Evolutionary conservation across 2,888 invertebrate species (phyloP).

Genomic region (Polydrusus cervinus): DNA sequence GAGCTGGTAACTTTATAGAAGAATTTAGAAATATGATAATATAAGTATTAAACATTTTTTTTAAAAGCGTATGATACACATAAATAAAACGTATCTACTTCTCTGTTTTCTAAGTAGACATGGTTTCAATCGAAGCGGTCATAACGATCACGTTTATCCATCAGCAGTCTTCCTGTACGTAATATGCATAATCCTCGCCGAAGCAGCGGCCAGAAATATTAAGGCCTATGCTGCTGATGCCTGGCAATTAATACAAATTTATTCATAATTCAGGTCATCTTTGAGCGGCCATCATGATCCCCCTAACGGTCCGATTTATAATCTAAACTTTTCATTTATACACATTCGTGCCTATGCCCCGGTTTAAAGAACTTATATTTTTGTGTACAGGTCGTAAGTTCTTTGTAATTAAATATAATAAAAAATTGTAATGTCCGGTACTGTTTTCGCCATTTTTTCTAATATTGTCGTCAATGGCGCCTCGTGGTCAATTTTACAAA

Average conservation of each 20-base stretch:
- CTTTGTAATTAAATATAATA: too few species aligned
- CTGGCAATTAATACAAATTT: conserved; percentile 54
- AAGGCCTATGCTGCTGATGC: conserved; percentile 9
- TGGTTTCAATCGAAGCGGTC: conserved; percentile 17
- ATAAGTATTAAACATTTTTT: too few species aligned
- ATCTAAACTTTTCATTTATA: not conserved
- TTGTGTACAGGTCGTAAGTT: too few species aligned
- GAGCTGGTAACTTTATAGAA: too few species aligned
- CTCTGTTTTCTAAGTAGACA: conserved; percentile 57
- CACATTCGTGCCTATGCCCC: not conserved
- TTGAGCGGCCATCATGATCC: conserved; percentile 35
- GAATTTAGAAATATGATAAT: too few species aligned
- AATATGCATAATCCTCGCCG: conserved; percentile 54
- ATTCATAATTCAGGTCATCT: conserved; percentile 55
- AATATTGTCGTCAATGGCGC: too few species aligned
- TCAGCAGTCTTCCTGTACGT: conserved; percentile 49
- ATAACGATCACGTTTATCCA: conserved; percentile 51
- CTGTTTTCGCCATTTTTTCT: too few species aligned
- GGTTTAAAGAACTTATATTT: not conserved
- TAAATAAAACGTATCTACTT: conserved; percentile 4
- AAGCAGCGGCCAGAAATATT: conserved; percentile 50
- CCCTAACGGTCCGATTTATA: conserved; percentile 43
- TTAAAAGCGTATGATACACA: too few species aligned
- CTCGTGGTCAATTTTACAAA: too few species aligned
- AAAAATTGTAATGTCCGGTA: too few species aligned